phyloP scores from a whole-genome alignment of 2,113 vertebrate species.

The Felis chaus region DNA sequence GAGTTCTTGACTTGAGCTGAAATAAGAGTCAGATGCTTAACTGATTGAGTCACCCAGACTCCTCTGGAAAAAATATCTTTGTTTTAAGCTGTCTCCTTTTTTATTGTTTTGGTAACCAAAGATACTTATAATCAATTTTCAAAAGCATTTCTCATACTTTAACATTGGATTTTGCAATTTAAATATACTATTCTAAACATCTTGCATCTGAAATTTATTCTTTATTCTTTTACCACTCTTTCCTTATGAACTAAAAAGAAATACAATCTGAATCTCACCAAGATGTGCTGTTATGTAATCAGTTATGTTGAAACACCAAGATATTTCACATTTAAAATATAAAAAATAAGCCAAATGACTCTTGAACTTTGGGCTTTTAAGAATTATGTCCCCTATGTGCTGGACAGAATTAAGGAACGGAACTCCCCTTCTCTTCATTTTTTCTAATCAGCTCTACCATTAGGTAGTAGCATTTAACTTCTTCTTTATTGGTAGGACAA shows the following conservation, averaged over 20 bases:
- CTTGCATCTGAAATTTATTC: not conserved
- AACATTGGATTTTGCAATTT: not conserved
- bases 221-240: not conserved
- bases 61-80: not conserved
- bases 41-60: not conserved
- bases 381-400: not conserved
- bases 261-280: not conserved
- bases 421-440: constrained; percentile 30
- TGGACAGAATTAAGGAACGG: not conserved
- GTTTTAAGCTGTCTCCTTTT: not conserved
- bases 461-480: constrained; percentile 59
- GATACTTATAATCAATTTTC: not conserved
- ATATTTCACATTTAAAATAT: not conserved
- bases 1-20: too few relatives aligned
- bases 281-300: not conserved
- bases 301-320: not conserved
- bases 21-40: too few relatives aligned
- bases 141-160: not conserved
- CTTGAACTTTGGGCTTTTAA: not conserved
- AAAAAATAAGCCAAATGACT: not conserved
- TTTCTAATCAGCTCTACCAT: constrained; percentile 51
- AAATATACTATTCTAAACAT: not conserved
- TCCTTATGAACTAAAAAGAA: not conserved
- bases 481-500: constrained; percentile 66
- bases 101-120: not conserved